These are phyloP conservation scores for Clitarchus hookeri DNA, from an alignment of 2,888 invertebrate species.

Conservation along the genomic window DNA sequence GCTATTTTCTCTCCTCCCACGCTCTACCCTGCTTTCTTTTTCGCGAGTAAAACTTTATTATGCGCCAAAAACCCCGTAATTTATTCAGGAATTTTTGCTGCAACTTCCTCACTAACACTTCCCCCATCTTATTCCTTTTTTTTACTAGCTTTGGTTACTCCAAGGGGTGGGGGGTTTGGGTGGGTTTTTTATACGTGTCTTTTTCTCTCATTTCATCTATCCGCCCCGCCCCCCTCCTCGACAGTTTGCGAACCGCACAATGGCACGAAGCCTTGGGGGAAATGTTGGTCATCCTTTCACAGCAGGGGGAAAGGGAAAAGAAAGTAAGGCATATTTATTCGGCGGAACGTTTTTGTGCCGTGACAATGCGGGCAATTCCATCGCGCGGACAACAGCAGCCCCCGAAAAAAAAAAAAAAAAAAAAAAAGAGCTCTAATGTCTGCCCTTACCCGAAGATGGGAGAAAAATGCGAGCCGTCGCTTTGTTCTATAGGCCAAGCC, in stretches of 20 bases:
- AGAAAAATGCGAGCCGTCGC: not conserved
- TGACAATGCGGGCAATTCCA: not conserved
- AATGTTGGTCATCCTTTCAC: not conserved
- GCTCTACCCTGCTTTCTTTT: not conserved
- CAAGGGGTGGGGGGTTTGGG: not conserved
- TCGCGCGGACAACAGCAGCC: not conserved
- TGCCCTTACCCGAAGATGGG: not conserved
- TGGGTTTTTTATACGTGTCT: not conserved
- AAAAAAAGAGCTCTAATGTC: not conserved
- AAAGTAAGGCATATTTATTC: not conserved
- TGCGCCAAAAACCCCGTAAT: not conserved
- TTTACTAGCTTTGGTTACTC: not conserved
- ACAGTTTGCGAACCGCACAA: not conserved
- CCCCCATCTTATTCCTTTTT: not conserved
- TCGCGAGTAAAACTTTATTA: constrained; percentile 4
- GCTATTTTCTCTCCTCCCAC: not conserved
- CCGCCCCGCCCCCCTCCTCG: not conserved
- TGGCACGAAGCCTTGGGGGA: not conserved
- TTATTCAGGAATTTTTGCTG: not conserved
- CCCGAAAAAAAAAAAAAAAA: not conserved
- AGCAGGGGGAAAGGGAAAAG: not conserved
- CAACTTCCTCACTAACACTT: not conserved
- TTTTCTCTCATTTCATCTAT: not conserved
- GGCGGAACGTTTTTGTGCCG: not conserved
- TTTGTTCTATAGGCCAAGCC: not conserved